Base-by-base conservation (phyloP, 2,113 vertebrate species). In the Vulpes lagopus region DNA sequence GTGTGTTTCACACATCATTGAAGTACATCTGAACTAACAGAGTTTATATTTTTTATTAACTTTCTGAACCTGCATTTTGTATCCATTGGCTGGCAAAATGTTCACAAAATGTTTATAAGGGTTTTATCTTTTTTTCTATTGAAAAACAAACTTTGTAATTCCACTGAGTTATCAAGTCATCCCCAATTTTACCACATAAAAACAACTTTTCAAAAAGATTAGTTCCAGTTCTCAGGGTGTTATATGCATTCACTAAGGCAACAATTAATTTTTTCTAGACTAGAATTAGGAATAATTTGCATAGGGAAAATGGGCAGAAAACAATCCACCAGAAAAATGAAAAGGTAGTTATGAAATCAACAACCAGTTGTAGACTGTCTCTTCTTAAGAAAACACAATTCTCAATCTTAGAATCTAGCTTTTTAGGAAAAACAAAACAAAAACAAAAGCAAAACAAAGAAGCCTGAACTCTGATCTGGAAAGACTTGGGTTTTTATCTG, bases 261-360 rank as follows among this genome's bases (percentile, higher is more conserved):
- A 35, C 43, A 90, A 38, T 65, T 83, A 91, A 87, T 60, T 95
- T 96, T 82, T 53, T 53, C 51, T 35, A 91, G 5, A 76, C 51
- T 51, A 60, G 35, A 88, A 95, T 79, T 87, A 89, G 32, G 15
- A 95, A n/a, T 73, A 87, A 90, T 64, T 79, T 80, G 1, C 43
- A 55, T 17, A 82, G 23, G 79, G 35, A 71, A 95, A 95, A 89
- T 32, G 4, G 2, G 7, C 35, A 91, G 43, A 89, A 90, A 23
- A 83, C 20, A 93, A 35, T 64, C 32, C 49, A 95, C 23, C 14
- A 65, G 84, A 93, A 64, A 91, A 86, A 88, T 86, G 22, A 62
- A 89, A 94, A 92, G n/a, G n/a, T 78, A 27, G 23, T 93, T 76
- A 74, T 35, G 25, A 96, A 96, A 89, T 79, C 79, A 92, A 84